A percentile compares a stretch with the other conserved stretches of the same genome.
These are phyloP conservation scores for Matsumyia berberina DNA, from an alignment of 2,888 invertebrate genomes.

Conservation along the genomic window DNA sequence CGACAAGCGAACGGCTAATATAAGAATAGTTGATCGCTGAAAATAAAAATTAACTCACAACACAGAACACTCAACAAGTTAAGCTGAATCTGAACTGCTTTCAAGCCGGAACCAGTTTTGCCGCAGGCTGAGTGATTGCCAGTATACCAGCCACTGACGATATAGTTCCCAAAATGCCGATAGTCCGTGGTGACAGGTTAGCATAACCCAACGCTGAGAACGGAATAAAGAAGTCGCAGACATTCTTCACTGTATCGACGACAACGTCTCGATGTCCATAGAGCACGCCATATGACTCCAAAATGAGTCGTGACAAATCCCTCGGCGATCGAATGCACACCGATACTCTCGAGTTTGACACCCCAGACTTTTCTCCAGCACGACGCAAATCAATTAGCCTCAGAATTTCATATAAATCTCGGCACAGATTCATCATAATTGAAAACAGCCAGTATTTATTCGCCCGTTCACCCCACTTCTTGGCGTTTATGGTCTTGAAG, in stretches of 20 bases:
- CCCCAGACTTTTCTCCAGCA: constrained; percentile 83
- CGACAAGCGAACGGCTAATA: constrained; percentile 18
- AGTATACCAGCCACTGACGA: constrained; percentile 93
- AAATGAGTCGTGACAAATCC: constrained; percentile 78
- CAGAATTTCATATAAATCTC: constrained; percentile 94
- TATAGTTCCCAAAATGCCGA: constrained; percentile 91
- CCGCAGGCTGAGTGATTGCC: constrained; percentile 90
- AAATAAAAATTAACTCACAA: constrained; percentile 8
- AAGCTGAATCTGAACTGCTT: neutral
- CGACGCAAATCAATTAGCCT: constrained; percentile 87
- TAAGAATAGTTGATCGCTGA: constrained; percentile 18
- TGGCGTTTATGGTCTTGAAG: constrained; percentile 87
- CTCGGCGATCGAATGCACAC: constrained; percentile 78
- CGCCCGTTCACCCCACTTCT: constrained; percentile 90
- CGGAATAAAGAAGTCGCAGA: constrained; percentile 94
- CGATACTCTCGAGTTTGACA: constrained; percentile 79
- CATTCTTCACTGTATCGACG: constrained; percentile 93
- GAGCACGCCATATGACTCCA: constrained; percentile 80
- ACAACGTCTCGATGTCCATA: constrained; percentile 87
- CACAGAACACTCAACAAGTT: constrained; percentile 16
- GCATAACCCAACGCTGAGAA: constrained; percentile 91
- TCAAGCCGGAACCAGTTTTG: constrained; percentile 89
- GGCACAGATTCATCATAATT: constrained; percentile 90
- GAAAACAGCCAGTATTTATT: constrained; percentile 94
- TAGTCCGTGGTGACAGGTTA: constrained; percentile 90